Evolutionary conservation across 2,113 vertebrate species (phyloP).

Genomic region (Barnardius zonarius): DNA sequence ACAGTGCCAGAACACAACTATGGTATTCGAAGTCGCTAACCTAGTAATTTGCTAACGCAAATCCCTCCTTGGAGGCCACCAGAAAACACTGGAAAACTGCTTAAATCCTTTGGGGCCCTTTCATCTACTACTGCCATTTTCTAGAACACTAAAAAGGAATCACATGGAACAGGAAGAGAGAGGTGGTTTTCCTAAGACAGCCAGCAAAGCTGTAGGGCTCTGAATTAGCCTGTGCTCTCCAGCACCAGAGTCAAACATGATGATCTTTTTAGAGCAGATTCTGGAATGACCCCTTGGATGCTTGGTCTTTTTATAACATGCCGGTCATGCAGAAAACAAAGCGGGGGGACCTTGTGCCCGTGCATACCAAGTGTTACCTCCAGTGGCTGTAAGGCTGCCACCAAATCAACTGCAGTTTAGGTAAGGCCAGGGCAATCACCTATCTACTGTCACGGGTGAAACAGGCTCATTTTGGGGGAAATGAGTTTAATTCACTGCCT

Average conservation of each 20-base stretch:
- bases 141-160: background rate
- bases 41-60: background rate
- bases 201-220: background rate
- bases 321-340: background rate
- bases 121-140: background rate
- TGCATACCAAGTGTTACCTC: background rate
- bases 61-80: background rate
- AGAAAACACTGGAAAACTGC: slow-evolving; percentile 35
- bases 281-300: background rate
- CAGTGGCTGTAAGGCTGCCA: background rate
- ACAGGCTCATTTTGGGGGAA: background rate
- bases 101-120: background rate
- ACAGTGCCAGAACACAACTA: background rate
- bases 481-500: background rate
- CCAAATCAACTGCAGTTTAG: background rate
- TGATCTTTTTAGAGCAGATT: background rate
- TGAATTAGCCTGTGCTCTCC: background rate
- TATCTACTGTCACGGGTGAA: background rate
- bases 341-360: too few species aligned
- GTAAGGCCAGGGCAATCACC: background rate
- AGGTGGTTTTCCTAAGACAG: slow-evolving; percentile 31
- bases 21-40: background rate
- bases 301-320: background rate
- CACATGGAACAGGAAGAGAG: background rate
- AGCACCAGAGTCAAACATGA: background rate